Conservation (phyloP, 1,140 invertebrate genomes). For the Coelopa frigida region DNA sequence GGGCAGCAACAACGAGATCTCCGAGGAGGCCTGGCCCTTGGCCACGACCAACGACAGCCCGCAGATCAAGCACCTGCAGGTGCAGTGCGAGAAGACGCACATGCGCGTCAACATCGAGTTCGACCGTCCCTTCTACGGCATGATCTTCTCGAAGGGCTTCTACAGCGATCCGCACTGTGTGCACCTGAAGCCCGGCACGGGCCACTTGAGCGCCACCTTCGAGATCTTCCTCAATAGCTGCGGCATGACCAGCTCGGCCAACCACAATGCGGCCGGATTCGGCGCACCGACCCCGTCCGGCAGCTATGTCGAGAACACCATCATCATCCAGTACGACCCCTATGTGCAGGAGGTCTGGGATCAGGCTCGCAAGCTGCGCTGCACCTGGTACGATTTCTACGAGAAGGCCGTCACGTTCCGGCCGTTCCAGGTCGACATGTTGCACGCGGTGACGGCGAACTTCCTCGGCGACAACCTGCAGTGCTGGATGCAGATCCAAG, state of each 20-base stretch:
- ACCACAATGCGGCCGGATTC: conserved; percentile 71
- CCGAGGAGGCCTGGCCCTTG: conserved; percentile 68
- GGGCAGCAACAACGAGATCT: conserved; percentile 39
- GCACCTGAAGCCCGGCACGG: conserved; percentile 81
- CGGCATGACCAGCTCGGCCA: conserved; percentile 81
- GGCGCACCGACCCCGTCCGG: conserved; percentile 79
- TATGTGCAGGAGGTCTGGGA: conserved; percentile 90
- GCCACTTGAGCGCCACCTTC: conserved; percentile 82
- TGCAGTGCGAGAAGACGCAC: conserved; percentile 91
- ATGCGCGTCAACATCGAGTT: conserved; percentile 94
- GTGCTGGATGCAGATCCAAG: conserved; percentile 95
- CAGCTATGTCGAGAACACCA: conserved; percentile 90
- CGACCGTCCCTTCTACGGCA: conserved; percentile 89
- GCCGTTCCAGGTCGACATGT: conserved; percentile 90
- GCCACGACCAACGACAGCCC: conserved; percentile 69
- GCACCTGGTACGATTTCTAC: conserved; percentile 93
- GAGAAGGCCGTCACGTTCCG: conserved; percentile 90
- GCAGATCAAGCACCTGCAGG: conserved; percentile 85
- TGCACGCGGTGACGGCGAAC: conserved; percentile 88
- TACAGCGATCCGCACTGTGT: conserved; percentile 88
- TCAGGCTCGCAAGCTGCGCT: conserved; percentile 75
- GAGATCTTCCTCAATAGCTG: conserved; percentile 88
- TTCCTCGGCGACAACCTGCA: conserved; percentile 91
- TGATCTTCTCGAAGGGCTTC: conserved; percentile 91
- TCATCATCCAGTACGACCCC: conserved; percentile 91